Evolutionary conservation across 2,113 vertebrate species (phyloP).

Genomic region (Azemiops feae): DNA sequence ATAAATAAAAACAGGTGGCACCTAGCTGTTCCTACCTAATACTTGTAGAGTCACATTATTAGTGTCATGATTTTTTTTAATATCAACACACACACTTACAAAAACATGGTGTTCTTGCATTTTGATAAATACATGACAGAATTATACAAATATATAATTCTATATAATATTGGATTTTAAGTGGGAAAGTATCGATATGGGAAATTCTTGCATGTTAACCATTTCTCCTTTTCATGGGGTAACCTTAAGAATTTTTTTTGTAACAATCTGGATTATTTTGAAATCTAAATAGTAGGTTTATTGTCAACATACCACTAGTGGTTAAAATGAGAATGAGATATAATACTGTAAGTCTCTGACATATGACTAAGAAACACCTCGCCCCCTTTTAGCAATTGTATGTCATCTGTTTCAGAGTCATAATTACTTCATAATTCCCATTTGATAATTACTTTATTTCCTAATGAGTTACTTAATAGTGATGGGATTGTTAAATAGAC

Average conservation of each 20-base stretch:
- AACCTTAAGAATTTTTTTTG: neutral
- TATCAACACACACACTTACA: neutral
- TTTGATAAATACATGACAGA: neutral
- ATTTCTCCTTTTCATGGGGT: neutral
- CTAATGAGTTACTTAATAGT: conserved; percentile 81
- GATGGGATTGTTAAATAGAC: conserved; percentile 70
- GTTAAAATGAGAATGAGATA: conserved; percentile 22
- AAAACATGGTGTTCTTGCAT: neutral
- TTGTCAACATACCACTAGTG: neutral
- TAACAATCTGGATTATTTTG: neutral
- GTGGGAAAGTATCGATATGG: neutral
- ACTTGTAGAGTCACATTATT: neutral
- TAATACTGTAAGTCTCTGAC: conserved; percentile 68
- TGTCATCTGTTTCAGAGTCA: conserved; percentile 78
- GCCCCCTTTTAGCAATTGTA: conserved; percentile 71
- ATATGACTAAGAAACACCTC: conserved; percentile 68
- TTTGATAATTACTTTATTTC: conserved; percentile 81
- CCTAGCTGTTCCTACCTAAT: neutral
- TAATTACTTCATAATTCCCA: conserved; percentile 82
- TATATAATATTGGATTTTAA: neutral
- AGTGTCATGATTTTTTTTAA: neutral
- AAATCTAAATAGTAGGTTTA: conserved; percentile 11
- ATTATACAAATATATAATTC: neutral
- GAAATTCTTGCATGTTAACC: neutral
- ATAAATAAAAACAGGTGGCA: neutral